Conservation (phyloP, 2,113 vertebrate genomes). For the Lepidothrix coronata region DNA sequence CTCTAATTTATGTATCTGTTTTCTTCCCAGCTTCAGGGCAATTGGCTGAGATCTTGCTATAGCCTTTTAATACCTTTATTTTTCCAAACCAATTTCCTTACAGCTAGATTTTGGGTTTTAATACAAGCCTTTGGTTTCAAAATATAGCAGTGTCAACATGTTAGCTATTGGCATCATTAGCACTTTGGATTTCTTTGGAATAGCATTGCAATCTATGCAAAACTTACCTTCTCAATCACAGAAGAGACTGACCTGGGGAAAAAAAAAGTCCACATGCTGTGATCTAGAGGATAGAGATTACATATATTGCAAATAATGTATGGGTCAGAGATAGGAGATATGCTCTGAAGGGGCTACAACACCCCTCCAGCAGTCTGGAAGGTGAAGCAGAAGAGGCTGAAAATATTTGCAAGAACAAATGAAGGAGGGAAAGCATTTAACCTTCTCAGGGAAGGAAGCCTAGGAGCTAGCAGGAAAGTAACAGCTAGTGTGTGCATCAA, state of each 20-base stretch:
- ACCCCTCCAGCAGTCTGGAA: not conserved
- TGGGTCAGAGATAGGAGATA: not conserved
- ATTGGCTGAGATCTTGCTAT: not conserved
- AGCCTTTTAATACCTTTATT: not conserved
- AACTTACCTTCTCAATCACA: accelerated
- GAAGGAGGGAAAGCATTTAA: not conserved
- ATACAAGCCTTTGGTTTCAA: not conserved
- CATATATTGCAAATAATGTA: not conserved
- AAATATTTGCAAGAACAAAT: not conserved
- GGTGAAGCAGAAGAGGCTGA: not conserved
- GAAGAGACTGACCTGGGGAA: not conserved
- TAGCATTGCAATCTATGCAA: not conserved
- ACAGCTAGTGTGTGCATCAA: not conserved
- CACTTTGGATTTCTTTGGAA: not conserved
- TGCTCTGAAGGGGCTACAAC: not conserved
- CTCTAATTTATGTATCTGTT: not conserved
- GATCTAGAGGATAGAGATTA: not conserved
- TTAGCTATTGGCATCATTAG: not conserved
- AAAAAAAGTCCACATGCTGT: not conserved
- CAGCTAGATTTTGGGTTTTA: not conserved
- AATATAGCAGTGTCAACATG: not conserved
- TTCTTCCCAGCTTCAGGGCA: not conserved
- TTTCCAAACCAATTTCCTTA: not conserved
- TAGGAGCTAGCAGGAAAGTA: not conserved
- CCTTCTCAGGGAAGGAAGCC: not conserved